phyloP scores from a whole-genome alignment of 2,888 invertebrate species.

The Rhimphoctona megacephalus region DNA sequence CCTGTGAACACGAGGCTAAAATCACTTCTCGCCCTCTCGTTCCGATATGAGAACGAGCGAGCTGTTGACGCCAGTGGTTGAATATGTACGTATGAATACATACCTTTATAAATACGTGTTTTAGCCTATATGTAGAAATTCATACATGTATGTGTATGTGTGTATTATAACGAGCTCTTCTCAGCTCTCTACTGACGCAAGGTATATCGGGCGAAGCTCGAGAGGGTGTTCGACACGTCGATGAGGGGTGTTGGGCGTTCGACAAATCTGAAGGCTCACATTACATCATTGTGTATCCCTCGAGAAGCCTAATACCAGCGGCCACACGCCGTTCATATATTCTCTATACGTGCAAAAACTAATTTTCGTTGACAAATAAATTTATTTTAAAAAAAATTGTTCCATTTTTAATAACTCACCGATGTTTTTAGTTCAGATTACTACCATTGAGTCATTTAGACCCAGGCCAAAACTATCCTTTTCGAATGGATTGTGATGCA shows the following conservation, averaged over 20 bases:
- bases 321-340: slow-evolving; percentile 66
- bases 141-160: neutral
- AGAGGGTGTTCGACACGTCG: slow-evolving; percentile 62
- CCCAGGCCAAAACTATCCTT: neutral
- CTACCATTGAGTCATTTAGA: neutral
- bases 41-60: slow-evolving; percentile 34
- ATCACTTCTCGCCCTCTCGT: slow-evolving; percentile 64
- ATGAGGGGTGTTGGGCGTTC: slow-evolving; percentile 67
- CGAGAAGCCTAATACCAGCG: slow-evolving; percentile 76
- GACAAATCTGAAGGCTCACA: slow-evolving; percentile 77
- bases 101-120: neutral
- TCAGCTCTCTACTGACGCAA: slow-evolving; percentile 21
- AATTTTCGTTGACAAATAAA: slow-evolving; percentile 9
- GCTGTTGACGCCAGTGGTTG: slow-evolving; percentile 48
- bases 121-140: neutral
- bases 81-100: neutral
- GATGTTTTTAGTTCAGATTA: too few species aligned
- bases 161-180: slow-evolving; percentile 29
- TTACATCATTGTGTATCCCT: slow-evolving; percentile 79
- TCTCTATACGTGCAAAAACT: slow-evolving; percentile 8
- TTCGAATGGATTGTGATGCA: neutral
- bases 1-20: slow-evolving; percentile 58
- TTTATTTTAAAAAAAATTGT: neutral
- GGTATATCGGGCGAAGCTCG: slow-evolving; percentile 19
- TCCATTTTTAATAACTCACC: neutral